Evolutionary conservation across 2,113 vertebrate species (phyloP).

Genomic region (Apodemus speciosus): DNA sequence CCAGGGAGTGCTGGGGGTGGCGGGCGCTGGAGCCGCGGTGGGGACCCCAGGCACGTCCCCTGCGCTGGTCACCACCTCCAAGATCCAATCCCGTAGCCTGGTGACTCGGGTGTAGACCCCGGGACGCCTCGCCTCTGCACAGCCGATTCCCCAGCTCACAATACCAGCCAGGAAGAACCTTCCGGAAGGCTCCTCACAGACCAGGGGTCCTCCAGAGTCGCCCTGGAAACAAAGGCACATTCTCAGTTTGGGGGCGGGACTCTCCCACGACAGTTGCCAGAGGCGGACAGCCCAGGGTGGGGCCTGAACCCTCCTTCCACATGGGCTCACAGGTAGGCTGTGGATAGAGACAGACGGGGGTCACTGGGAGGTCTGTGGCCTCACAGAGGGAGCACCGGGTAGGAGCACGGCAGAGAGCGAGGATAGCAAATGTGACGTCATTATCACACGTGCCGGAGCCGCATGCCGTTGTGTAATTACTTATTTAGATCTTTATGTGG

Average conservation of each 20-base stretch:
- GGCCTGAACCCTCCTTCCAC: background rate
- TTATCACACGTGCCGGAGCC: too few species aligned
- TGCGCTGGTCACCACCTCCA: slow-evolving; percentile 75
- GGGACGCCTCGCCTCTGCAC: slow-evolving; percentile 91
- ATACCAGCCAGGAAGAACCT: slow-evolving; percentile 95
- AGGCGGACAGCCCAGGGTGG: background rate
- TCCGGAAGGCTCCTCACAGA: slow-evolving; percentile 92
- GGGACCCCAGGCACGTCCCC: background rate
- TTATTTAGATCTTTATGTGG: background rate
- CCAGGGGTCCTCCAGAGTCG: slow-evolving; percentile 96
- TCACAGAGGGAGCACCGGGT: background rate
- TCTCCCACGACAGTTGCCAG: too few species aligned
- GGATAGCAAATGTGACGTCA: background rate
- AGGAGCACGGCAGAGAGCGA: background rate
- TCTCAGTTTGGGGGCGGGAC: background rate
- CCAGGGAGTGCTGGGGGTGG: background rate
- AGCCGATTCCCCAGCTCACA: slow-evolving; percentile 97
- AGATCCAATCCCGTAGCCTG: slow-evolving; percentile 92
- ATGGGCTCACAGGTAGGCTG: rapidly evolving
- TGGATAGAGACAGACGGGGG: too few species aligned
- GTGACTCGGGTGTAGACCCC: slow-evolving; percentile 95
- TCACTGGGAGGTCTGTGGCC: background rate
- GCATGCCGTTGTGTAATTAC: background rate
- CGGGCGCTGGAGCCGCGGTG: rapidly evolving
- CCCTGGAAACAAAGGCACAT: slow-evolving; percentile 85